Percentiles rank a stretch among this genome's conserved stretches.
Conservation (phyloP, 2,797 vertebrate species). For the Alcedo quadribrachys region DNA sequence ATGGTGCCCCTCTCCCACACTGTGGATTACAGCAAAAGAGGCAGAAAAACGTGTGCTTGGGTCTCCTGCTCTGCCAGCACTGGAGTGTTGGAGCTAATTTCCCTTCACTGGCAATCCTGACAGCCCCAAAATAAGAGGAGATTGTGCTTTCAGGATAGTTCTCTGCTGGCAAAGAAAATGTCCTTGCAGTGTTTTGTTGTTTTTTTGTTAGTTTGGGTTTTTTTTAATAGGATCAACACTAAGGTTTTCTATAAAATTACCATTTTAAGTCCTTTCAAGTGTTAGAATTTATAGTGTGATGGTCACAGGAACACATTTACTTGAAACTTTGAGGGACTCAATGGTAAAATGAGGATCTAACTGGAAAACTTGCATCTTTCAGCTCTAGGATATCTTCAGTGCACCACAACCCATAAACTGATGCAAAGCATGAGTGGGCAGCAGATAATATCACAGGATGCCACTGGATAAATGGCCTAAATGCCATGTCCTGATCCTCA, state of each 20-base stretch:
- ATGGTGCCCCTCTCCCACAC: background rate
- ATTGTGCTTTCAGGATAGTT: background rate
- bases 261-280: background rate
- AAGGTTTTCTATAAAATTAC: background rate
- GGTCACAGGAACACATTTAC: background rate
- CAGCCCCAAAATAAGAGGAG: background rate
- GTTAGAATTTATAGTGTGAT: background rate
- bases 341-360: background rate
- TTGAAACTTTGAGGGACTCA: background rate
- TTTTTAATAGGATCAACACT: background rate
- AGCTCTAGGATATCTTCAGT: background rate
- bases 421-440: slow-evolving; percentile 4
- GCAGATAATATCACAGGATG: slow-evolving; percentile 7
- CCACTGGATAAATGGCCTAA: slow-evolving; percentile 15
- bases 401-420: background rate
- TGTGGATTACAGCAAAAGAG: background rate
- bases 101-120: background rate
- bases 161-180: background rate
- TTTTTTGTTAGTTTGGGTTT: no score
- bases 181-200: background rate
- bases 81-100: background rate
- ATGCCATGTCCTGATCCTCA: slow-evolving; percentile 25
- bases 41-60: background rate
- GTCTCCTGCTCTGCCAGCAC: background rate
- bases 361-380: background rate